phyloP scores from a whole-genome alignment of 2,888 invertebrate genomes.

The Chalcis sispes region DNA sequence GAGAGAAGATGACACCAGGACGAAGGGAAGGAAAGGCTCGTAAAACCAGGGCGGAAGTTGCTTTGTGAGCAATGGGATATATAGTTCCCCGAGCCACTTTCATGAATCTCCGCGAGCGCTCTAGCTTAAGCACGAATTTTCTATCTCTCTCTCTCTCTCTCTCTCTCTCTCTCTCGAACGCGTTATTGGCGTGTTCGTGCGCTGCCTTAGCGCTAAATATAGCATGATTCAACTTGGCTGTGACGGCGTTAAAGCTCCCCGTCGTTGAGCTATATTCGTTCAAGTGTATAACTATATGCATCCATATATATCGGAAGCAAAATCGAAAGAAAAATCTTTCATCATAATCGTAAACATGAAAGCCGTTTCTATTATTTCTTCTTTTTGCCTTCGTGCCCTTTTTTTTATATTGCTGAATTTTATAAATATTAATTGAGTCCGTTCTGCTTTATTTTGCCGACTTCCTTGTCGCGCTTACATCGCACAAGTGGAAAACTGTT shows the following conservation, averaged over 20 bases:
- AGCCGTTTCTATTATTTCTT: slow-evolving; percentile 19
- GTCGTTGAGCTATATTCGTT: neutral
- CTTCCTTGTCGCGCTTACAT: neutral
- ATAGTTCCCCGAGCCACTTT: slow-evolving; percentile 50
- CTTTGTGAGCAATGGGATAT: slow-evolving; percentile 54
- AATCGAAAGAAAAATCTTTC: slow-evolving; percentile 45
- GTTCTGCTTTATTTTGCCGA: neutral
- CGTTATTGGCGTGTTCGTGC: slow-evolving; percentile 36
- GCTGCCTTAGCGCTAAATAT: slow-evolving; percentile 52
- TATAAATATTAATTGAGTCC: slow-evolving; percentile 44
- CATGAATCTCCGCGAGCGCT: slow-evolving; percentile 53
- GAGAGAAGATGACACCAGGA: slow-evolving; percentile 56
- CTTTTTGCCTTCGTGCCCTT: neutral
- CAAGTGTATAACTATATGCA: neutral
- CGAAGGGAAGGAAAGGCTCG: slow-evolving; percentile 59
- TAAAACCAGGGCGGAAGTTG: slow-evolving; percentile 62
- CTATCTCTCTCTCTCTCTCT: slow-evolving; percentile 3
- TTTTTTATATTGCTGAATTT: slow-evolving; percentile 41
- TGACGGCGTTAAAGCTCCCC: slow-evolving; percentile 18
- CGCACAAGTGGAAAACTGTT: neutral
- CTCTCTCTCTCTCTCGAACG: slow-evolving; percentile 20
- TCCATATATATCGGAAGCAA: neutral
- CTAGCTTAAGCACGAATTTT: slow-evolving; percentile 26
- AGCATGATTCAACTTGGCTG: slow-evolving; percentile 38
- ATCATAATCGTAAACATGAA: slow-evolving; percentile 43